Evolutionary conservation across 2,113 vertebrate genomes (phyloP).

Genomic region (Cyprinodon brontotheroides): DNA sequence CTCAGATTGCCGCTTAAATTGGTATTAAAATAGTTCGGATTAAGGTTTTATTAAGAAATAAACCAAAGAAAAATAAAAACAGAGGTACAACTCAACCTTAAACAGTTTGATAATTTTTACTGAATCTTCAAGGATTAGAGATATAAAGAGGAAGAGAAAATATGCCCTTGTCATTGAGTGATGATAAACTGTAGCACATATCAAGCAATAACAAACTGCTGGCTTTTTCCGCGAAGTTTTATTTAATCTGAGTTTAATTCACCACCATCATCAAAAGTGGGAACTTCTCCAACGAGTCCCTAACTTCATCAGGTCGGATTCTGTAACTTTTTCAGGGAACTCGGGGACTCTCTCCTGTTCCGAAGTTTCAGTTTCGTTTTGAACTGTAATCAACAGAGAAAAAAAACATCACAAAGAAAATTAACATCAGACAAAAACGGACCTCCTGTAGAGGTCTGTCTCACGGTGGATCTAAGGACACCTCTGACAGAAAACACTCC

Average conservation of each 20-base stretch:
- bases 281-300: not conserved
- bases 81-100: not conserved
- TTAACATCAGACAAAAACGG: too few species aligned
- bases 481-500: too few species aligned
- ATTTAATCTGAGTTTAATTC: not conserved
- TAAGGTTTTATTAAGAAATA: not conserved
- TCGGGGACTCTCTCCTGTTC: constrained; percentile 67
- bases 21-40: not conserved
- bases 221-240: not conserved
- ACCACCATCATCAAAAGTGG: not conserved
- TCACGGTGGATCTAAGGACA: too few species aligned
- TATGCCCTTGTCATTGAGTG: not conserved
- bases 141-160: constrained; percentile 18
- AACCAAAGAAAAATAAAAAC: constrained; percentile 1
- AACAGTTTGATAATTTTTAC: constrained; percentile 5
- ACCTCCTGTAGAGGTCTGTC: too few species aligned
- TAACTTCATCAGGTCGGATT: constrained; percentile 6
- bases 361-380: constrained; percentile 70
- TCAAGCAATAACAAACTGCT: not conserved
- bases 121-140: not conserved
- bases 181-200: not conserved
- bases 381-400: constrained; percentile 62
- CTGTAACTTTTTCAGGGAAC: constrained; percentile 6
- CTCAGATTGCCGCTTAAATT: too few species aligned
- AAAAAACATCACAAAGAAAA: not conserved